Evolutionary conservation across 1,140 invertebrate species (phyloP), one percentile per base, ranked within the genome.

Genomic region (Hycleus phaleratus): DNA sequence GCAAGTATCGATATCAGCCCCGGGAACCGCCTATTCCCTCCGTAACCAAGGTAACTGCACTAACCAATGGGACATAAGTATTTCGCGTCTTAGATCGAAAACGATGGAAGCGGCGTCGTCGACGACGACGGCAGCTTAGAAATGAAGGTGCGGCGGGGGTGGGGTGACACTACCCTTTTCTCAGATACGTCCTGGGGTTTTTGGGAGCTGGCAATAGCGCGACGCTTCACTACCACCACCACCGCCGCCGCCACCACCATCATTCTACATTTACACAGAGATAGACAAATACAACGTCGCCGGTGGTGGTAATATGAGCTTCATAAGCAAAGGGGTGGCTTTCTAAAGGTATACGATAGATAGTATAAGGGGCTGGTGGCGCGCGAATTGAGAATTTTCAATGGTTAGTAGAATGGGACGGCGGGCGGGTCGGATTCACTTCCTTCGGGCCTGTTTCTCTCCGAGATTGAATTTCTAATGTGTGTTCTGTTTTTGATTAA

Each of bases 391-490:
- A 61, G 56, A 59, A 63, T 53, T 66, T 66, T 66, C 64, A 63
- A 66, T 64, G 63, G 64, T 61, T 56, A 18, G 18, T 18, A 18
- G 18, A 18, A 18, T 18, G 18, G 18, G 18, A 18, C 18, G 18
- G 18, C 18, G 32, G 32, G 32, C 7, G 32, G 32, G 7, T 32
- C 4, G 32, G 52, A 59, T 61, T 66, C 64, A 67, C 64, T 66
- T 67, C 64, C 66, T 66, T 65, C 65, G 67, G 66, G 67, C 61
- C 61, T 66, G 65, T 69, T 61, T 56, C 56, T 50, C 54, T 57
- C 68, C 66, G 68, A 72, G 71, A 72, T 72, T 72, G 69, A 72
- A 72, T 72, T 72, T 72, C 71, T 72, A 72, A 72, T 71, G 68
- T 70, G 61, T 59, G 66, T 66, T 69, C 68, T 69, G 71, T 72